Percentiles rank a stretch among this genome's conserved stretches.
phyloP scores from a whole-genome alignment of 1,140 invertebrate genomes.

The Hypsibius dujardini region DNA sequence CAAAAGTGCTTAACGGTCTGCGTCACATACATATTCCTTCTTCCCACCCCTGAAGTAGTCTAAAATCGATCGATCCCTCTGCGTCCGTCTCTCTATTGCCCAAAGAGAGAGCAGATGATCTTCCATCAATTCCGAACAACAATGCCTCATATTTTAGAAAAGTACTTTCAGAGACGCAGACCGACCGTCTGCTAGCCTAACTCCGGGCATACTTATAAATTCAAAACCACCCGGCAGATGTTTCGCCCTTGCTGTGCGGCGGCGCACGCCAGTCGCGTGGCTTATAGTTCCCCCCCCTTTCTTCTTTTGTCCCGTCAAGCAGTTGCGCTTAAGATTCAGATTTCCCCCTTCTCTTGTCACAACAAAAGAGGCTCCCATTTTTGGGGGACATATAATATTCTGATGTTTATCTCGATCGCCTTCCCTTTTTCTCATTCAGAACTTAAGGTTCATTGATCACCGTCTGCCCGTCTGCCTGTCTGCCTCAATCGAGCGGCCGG shows the following conservation, averaged over 20 bases:
- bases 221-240: neutral
- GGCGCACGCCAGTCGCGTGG: conserved; percentile 1
- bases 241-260: neutral
- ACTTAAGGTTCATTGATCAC: neutral
- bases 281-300: neutral
- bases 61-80: too few species aligned
- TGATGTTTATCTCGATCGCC: neutral
- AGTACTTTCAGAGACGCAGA: neutral
- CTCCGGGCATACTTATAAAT: neutral
- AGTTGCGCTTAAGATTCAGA: neutral
- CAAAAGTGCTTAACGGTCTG: too few species aligned
- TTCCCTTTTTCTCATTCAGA: neutral
- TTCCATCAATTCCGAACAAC: neutral
- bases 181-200: neutral
- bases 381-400: neutral
- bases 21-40: too few species aligned
- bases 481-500: neutral
- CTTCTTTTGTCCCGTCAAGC: neutral
- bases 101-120: neutral
- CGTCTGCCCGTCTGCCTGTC: neutral
- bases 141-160: neutral
- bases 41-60: too few species aligned
- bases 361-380: too few species aligned
- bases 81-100: too few species aligned
- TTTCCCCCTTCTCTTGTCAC: neutral